These are phyloP conservation scores for Episyrphus balteatus DNA, from an alignment of 1,140 invertebrate genomes.

Conservation along the genomic window DNA sequence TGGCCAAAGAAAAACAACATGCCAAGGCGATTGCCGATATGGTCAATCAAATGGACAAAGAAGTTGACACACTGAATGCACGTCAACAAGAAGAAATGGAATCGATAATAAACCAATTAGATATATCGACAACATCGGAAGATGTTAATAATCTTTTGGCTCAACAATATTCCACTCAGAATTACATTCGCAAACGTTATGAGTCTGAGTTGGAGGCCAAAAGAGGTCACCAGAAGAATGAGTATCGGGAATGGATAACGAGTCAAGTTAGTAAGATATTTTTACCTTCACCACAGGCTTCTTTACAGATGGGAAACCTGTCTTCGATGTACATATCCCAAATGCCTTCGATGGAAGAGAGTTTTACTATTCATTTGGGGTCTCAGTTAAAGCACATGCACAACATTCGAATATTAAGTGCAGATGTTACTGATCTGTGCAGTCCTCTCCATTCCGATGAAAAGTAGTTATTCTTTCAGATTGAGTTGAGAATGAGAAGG, in stretches of 20 bases:
- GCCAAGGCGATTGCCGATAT: constrained; percentile 58
- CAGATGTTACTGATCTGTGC: constrained; percentile 79
- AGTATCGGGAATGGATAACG: constrained; percentile 72
- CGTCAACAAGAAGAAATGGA: constrained; percentile 47
- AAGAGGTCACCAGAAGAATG: constrained; percentile 63
- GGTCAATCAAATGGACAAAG: constrained; percentile 50
- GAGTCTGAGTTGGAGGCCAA: constrained; percentile 65
- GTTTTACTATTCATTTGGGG: constrained; percentile 94
- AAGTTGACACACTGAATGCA: constrained; percentile 47
- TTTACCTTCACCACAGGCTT: constrained; percentile 23
- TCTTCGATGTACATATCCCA: constrained; percentile 35
- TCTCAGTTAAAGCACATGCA: constrained; percentile 98
- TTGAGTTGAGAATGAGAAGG: constrained; percentile 1
- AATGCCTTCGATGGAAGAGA: constrained; percentile 64
- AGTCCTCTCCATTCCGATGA: constrained; percentile 44
- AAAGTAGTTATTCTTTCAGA: constrained; percentile 22
- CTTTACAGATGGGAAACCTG: constrained; percentile 29
- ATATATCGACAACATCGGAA: constrained; percentile 33
- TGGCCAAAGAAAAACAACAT: constrained; percentile 68
- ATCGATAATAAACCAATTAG: constrained; percentile 28
- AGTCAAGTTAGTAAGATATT: constrained; percentile 31
- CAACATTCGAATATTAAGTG: constrained; percentile 84
- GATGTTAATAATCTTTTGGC: constrained; percentile 69
- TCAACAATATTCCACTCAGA: constrained; percentile 51
- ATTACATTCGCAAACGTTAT: constrained; percentile 63